Base-by-base conservation (phyloP, 2,888 invertebrate species). In the Mesoligia furuncula region DNA sequence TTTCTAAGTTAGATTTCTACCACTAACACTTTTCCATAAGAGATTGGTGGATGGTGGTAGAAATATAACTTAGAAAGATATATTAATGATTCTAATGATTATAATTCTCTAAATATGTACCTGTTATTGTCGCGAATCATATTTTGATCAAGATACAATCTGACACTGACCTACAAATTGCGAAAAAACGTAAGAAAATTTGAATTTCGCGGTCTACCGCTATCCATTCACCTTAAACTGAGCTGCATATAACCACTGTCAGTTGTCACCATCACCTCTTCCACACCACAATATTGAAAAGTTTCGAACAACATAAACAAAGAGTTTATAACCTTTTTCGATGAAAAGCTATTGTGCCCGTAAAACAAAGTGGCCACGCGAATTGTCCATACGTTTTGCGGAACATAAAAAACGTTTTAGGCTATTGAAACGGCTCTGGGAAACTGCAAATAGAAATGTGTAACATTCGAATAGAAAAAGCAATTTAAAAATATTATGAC, bases 401-500 rank as follows among this genome's bases (percentile, higher is more conserved):
- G 61, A 73, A 79, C 75, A 75, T 79, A 69, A 73, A 79, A 79
- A 72, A 73, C 65, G 48, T 79, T 82, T 83, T 79, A 73, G 68
- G 45, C 62, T 83, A 75, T 73, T 83, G 75, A 75, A 75, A 72
- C 75, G 36, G 57, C 57, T 65, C 48, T 36, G 51, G 6, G 39
- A 69, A 69, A 66, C 80, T 54, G 54, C 59, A 75, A 80, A 80
- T 75, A 79, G 45, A 57, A 57, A 51, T 42, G 65, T 80, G 48
- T 65, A 66, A 80, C 69, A 45, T 65, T 45, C 42, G 15, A 80
- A 80, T 61, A 65, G 65, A 42, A 59, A 80, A 80, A 80, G 51
- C 75, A 75, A 75, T 75, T 66, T 27, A n/a, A 42, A 68, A 75
- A 67, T 61, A 59, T 62, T 75, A 42, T 36, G 54, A 57, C 54